Evolutionary conservation across 1,140 invertebrate species (phyloP), one percentile per base, ranked within the genome.

Genomic region (Heliconius congener): DNA sequence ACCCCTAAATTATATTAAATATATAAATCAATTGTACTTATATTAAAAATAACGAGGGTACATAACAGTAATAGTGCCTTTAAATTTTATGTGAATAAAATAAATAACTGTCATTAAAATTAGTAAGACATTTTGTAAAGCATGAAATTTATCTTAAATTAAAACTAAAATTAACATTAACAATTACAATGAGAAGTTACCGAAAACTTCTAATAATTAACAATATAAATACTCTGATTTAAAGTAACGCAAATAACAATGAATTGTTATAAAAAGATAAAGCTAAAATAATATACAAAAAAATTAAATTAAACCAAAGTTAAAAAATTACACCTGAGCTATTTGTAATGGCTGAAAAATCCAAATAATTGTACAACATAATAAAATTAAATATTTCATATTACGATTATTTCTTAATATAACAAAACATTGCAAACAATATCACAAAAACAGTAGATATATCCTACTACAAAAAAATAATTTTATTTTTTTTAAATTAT

Each of bases 171-270:
- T 70, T 57, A 70, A 72, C 30, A 71, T 80, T 23, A 80, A 80
- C 79, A 66, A 76, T 50, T 66, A 75, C 66, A 46, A 73, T 73
- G 16, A 75, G 37, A 76, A 23, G 55, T 81, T 76, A 27, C 77
- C 27, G 13, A 81, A 81, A 78, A 78, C 52, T 81, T 81, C 57
- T 74, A 78, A 75, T 75, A 39, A 78, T 78, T 72, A 81, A 81
- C 80, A 75, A 81, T 78, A 81, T 78, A 78, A 57, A 81, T 30
- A 81, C 57, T 78, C 50, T 78, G 52, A 78, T 66, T 34, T 74
- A 46, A 74, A 46, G 39, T 74, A 81, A 81, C 74, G 57, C 50
- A 76, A 76, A 55, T 23, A 78, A 73, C 71, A 78, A 42, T 60
- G 52, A 46, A 78, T 78, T 78, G 55, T 73, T 50, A 30, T n/a